Evolutionary conservation across 2,113 vertebrate genomes (phyloP).

Genomic region (Clarias macrocephalus): DNA sequence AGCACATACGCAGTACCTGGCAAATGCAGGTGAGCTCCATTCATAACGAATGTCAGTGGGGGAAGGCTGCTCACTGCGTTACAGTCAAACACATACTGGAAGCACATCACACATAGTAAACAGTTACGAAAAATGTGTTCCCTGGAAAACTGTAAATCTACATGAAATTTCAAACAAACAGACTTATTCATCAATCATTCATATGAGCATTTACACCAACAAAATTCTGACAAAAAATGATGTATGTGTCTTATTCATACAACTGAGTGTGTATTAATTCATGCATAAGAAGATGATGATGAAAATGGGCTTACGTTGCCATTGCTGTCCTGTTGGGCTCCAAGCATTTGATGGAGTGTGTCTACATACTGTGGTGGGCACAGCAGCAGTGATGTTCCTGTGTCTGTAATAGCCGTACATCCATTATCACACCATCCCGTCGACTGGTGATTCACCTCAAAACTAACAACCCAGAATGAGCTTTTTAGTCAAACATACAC

Average conservation of each 20-base stretch:
- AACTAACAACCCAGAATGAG: constrained; percentile 15
- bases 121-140: background rate
- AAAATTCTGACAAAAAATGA: background rate
- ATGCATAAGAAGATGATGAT: background rate
- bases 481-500: background rate
- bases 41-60: constrained; percentile 54
- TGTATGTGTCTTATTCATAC: background rate
- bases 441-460: constrained; percentile 50
- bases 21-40: constrained; percentile 53
- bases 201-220: background rate
- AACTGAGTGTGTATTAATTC: background rate
- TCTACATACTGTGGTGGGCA: constrained; percentile 46
- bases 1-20: constrained; percentile 48
- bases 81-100: constrained; percentile 54
- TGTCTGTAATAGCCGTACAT: constrained; percentile 55
- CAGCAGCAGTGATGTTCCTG: constrained; percentile 49
- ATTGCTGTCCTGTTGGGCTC: constrained; percentile 33
- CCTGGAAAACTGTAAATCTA: background rate
- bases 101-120: background rate
- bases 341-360: constrained; percentile 43
- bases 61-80: constrained; percentile 44
- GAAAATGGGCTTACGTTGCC: constrained; percentile 33
- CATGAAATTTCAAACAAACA: background rate
- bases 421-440: constrained; percentile 49
- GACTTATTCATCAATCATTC: background rate